phyloP scores from a whole-genome alignment of 2,797 vertebrate species.

The Rachycentron canadum region DNA sequence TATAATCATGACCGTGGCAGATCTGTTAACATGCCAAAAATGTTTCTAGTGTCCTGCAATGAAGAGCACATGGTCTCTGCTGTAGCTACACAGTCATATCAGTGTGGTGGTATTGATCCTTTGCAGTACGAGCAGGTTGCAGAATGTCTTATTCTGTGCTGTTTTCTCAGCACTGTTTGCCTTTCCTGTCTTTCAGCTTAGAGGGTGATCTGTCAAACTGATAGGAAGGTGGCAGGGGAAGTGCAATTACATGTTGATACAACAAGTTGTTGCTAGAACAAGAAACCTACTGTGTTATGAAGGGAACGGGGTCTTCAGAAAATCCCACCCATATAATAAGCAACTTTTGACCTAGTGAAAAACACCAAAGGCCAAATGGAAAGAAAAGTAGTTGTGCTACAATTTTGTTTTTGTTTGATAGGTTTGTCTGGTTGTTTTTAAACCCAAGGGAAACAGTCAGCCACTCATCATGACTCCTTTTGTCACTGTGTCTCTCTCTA shows the following conservation, averaged over 20 bases:
- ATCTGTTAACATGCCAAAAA: conserved; percentile 65
- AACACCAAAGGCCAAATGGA: not conserved
- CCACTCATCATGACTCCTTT: conserved; percentile 44
- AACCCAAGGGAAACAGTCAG: conserved; percentile 42
- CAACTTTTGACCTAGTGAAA: conserved; percentile 2
- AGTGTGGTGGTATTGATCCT: conserved; percentile 64
- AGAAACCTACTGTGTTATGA: conserved; percentile 14
- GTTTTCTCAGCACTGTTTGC: conserved; percentile 78
- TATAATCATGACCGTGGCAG: conserved; percentile 46
- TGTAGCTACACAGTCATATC: conserved; percentile 25
- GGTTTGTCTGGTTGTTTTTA: conserved; percentile 34
- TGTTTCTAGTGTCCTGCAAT: conserved; percentile 51
- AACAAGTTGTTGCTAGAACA: conserved; percentile 40
- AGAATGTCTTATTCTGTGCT: conserved; percentile 61
- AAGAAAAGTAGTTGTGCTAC: conserved; percentile 5
- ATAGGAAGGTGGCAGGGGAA: conserved; percentile 81
- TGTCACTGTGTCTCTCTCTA: conserved; percentile 57
- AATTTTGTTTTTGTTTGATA: conserved; percentile 38
- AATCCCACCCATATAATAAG: not conserved
- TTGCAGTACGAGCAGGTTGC: conserved; percentile 53
- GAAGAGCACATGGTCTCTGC: conserved; percentile 64
- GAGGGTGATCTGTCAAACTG: conserved; percentile 76
- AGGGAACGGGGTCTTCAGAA: conserved; percentile 1
- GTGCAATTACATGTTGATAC: conserved; percentile 72
- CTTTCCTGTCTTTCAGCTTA: conserved; percentile 77